Base-by-base conservation (phyloP, 2,888 invertebrate species). In the Plemyria rubiginata region DNA sequence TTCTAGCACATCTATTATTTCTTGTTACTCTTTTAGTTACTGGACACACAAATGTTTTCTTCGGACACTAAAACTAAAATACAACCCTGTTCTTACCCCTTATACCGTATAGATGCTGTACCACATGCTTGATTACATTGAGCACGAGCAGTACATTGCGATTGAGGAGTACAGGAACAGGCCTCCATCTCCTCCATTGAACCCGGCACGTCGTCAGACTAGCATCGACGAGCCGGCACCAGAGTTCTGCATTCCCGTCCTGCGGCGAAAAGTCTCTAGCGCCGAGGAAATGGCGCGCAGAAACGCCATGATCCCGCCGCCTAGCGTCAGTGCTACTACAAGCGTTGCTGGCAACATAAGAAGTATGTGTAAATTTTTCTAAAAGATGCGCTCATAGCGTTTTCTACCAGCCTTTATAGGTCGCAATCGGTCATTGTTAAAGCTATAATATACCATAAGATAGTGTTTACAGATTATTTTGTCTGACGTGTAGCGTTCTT, bases 111-210 rank as follows among this genome's bases (percentile, higher is more conserved):
- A 94, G 94, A 96, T 98, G 51, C 93, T 99, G 62, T 97, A 98
- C 81, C 98, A 98, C 76, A 98, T 99, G 98, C 91, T 99, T 78
- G 96, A 96, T 78, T 96, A 95, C 80, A 97, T 98, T 70, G 97
- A 98, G 82, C 95, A 97, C 16, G 22, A 65, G 12, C 63, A 64
- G 16, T 55, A 59, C 36, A 60, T 64, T 38, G 59, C 41, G n/a
- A 64, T 64, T 36, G 63, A 64, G n/a, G 63, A 63, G 43, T 38
- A 64, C 43, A 55, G 49, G 38, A 64, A 64, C 48, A 55, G 63
- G 60, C 63, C 63, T 5, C 56, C 52, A n/a, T 62, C 59, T 13
- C 94, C 96, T 45, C 90, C 96, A 76, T 95, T 95, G 53, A 96
- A 96, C 77, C 96, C 96, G 0, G 97, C 97, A 70, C 94, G 96